phyloP scores from a whole-genome alignment of 2,888 invertebrate genomes.

The Megastigmus dorsalis region DNA sequence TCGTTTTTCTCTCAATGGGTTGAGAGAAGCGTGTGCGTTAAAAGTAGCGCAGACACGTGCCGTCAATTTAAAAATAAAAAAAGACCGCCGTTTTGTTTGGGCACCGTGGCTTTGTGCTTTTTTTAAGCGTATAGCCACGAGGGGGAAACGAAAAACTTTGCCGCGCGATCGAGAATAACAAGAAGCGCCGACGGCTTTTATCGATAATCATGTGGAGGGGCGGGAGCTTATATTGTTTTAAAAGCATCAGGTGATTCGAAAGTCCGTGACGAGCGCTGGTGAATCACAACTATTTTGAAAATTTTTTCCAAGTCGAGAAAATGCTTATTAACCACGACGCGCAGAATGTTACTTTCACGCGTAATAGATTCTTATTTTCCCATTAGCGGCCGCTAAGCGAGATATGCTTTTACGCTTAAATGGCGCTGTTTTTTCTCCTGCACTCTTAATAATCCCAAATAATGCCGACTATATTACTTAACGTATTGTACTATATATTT shows the following conservation, averaged over 20 bases:
- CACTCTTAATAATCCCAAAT: too few species aligned
- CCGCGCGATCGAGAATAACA: slow-evolving; percentile 19
- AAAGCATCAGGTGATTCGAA: slow-evolving; percentile 15
- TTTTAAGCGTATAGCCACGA: slow-evolving; percentile 8
- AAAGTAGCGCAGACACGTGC: slow-evolving; percentile 47
- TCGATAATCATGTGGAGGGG: background rate
- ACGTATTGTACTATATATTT: too few species aligned
- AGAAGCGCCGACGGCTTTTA: background rate
- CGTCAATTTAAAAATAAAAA: slow-evolving; percentile 49
- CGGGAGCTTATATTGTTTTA: slow-evolving; percentile 22
- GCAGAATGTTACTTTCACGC: too few species aligned
- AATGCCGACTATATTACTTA: too few species aligned
- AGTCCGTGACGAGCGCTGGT: slow-evolving; percentile 1
- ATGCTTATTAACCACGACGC: too few species aligned
- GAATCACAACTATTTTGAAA: slow-evolving; percentile 37
- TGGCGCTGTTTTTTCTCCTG: too few species aligned
- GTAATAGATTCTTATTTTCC: too few species aligned
- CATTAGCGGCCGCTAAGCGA: too few species aligned
- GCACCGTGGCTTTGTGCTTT: slow-evolving; percentile 11
- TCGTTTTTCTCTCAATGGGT: slow-evolving; percentile 48
- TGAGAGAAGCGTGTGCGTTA: slow-evolving; percentile 18
- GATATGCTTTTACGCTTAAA: too few species aligned
- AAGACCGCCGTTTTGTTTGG: slow-evolving; percentile 20
- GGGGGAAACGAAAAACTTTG: background rate
- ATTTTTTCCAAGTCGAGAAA: slow-evolving; percentile 9